Evolutionary conservation across 1,140 invertebrate species (phyloP).

Genomic region (Trichonephila inaurata): DNA sequence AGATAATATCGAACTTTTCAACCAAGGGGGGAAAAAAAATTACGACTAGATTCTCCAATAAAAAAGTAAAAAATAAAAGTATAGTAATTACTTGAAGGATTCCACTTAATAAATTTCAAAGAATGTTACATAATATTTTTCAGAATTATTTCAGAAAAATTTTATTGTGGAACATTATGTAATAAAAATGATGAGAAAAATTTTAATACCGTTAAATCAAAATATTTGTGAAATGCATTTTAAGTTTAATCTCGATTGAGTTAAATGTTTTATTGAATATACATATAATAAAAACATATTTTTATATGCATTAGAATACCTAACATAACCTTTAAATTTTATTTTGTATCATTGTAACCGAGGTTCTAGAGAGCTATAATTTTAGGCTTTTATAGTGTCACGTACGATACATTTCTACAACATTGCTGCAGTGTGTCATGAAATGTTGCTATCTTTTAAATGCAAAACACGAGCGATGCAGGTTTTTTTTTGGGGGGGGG

Average conservation of each 20-base stretch:
- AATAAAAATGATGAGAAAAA: not conserved
- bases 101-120: no score
- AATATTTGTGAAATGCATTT: no score
- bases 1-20: not conserved
- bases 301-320: not conserved
- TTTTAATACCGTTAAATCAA: not conserved
- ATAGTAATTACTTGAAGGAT: no score
- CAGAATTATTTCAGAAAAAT: not conserved
- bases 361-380: not conserved
- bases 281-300: not conserved
- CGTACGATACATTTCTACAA: slow-evolving; percentile 52
- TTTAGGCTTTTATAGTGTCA: slow-evolving; percentile 25
- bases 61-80: no score
- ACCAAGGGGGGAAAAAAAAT: no score
- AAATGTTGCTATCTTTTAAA: slow-evolving; percentile 21
- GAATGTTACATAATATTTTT: not conserved
- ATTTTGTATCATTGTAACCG: not conserved
- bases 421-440: not conserved
- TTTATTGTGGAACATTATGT: not conserved
- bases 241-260: no score
- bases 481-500: not conserved
- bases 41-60: no score
- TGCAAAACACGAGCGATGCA: not conserved
- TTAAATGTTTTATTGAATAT: no score
- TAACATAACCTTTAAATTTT: not conserved